Evolutionary conservation across 1,140 invertebrate genomes (phyloP).

Genomic region (Sarcophaga bullata): DNA sequence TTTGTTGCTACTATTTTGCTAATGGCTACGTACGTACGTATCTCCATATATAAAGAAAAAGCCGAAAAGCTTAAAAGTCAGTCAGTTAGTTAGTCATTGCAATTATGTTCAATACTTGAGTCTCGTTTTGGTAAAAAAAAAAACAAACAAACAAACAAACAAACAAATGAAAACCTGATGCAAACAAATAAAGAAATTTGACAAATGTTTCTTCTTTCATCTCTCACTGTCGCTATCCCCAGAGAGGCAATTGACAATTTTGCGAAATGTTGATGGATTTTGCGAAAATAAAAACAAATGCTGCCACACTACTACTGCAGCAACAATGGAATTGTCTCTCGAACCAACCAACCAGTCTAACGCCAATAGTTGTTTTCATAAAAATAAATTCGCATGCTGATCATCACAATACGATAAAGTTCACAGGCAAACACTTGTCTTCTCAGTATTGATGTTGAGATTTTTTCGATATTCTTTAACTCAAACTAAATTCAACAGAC

Average conservation of each 20-base stretch:
- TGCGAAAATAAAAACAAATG: background rate
- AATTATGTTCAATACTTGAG: background rate
- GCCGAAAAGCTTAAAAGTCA: conserved; percentile 3
- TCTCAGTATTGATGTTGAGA: background rate
- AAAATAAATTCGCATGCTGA: background rate
- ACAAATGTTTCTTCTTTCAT: background rate
- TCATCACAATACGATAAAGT: conserved; percentile 12
- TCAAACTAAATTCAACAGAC: background rate
- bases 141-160: background rate
- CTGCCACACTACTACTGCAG: background rate
- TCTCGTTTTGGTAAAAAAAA: background rate
- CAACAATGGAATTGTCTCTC: background rate
- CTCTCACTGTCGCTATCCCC: background rate
- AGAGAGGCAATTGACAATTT: background rate
- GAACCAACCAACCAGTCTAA: background rate
- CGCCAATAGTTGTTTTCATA: background rate
- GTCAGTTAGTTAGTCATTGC: conserved; percentile 14
- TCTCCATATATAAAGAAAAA: background rate
- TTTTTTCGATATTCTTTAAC: background rate
- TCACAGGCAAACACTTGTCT: background rate
- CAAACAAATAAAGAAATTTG: conserved; percentile 8
- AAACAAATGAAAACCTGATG: no score
- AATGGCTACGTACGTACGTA: background rate
- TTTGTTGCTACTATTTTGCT: background rate
- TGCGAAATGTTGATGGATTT: background rate